Base-by-base conservation (phyloP, 2,113 vertebrate species). In the Thinocorus orbignyianus region DNA sequence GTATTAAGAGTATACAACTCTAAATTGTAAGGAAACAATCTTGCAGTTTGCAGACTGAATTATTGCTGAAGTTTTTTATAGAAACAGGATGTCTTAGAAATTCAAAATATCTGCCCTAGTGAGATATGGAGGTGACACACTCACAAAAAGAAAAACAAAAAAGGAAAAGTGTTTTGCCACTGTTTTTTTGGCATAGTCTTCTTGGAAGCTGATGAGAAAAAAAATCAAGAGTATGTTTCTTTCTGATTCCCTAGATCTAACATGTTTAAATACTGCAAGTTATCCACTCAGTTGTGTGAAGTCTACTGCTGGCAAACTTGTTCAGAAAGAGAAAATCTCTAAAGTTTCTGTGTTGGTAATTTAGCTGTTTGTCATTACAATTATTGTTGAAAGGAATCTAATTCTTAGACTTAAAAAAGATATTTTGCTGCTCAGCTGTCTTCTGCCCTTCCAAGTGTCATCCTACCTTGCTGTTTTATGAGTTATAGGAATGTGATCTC, bases 341-440 rank as follows among this genome's bases (percentile, higher is more conserved):
- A 18, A 48, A 33, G 33, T 74, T 78, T 87, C 44, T 79, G 1
- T 91, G 66, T 92, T 92, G 84, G 54, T 61, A 85, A 94, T 76
- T 62, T 92, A 96, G 57, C 60, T 97, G 68, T 96, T 95, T 96
- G 52, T 77, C 81, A 91, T 84, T 84, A 71, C 54, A 72, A 26
- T 87, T 94, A 58, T 90, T 96, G 83, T 94, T 96, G 90, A 94
- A 94, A 96, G n/a, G 41, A 94, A 93, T 89, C 12, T 93, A 89
- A 96, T 85, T 96, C 79, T 94, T 83, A 92, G 88, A 73, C 51
- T 81, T 51, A 93, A 85, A 69, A 83, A 81, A 19, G 46, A 61
- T 93, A 89, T 58, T 93, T 64, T 94, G 55, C 31, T 89, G 30
- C 87, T 93, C 82, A 93, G 28, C 51, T 79, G 25, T 93, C 51